Evolutionary conservation across 2,797 vertebrate genomes (phyloP).

Genomic region (Eulemur mongoz): DNA sequence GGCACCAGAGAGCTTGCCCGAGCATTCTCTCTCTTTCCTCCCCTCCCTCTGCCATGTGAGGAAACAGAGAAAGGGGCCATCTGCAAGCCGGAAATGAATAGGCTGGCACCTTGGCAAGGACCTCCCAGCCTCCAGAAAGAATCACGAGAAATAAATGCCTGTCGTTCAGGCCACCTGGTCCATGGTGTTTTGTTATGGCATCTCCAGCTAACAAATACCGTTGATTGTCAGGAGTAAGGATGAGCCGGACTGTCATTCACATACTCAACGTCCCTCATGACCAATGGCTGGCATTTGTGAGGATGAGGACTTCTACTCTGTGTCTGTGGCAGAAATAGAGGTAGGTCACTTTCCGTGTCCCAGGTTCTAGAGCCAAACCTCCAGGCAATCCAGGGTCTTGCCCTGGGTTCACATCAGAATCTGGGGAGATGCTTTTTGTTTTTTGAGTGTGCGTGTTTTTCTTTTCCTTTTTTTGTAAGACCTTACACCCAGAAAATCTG

Average conservation of each 20-base stretch:
- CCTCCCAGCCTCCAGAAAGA: neutral
- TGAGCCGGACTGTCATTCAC: neutral
- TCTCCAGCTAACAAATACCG: no score
- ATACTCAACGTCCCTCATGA: neutral
- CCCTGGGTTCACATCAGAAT: neutral
- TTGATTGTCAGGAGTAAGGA: neutral
- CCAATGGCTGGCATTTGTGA: neutral
- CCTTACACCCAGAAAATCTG: neutral
- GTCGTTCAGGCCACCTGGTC: neutral
- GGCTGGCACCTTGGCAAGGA: neutral
- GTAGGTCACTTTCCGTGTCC: neutral
- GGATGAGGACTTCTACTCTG: neutral
- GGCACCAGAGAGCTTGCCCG: no score
- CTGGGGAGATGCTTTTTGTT: neutral
- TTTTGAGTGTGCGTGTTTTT: neutral
- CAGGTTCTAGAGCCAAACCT: neutral
- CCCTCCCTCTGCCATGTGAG: rapidly evolving
- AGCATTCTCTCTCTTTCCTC: neutral
- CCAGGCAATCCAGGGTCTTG: no score
- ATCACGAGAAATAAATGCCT: neutral
- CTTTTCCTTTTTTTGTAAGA: neutral
- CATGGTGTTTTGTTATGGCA: neutral
- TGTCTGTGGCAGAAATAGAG: neutral
- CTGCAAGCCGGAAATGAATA: neutral
- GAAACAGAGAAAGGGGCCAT: neutral